A percentile compares a stretch with the other conserved stretches of the same genome.
These are phyloP conservation scores for Octodonta nipae DNA, from an alignment of 2,888 invertebrate species.

Conservation along the genomic window DNA sequence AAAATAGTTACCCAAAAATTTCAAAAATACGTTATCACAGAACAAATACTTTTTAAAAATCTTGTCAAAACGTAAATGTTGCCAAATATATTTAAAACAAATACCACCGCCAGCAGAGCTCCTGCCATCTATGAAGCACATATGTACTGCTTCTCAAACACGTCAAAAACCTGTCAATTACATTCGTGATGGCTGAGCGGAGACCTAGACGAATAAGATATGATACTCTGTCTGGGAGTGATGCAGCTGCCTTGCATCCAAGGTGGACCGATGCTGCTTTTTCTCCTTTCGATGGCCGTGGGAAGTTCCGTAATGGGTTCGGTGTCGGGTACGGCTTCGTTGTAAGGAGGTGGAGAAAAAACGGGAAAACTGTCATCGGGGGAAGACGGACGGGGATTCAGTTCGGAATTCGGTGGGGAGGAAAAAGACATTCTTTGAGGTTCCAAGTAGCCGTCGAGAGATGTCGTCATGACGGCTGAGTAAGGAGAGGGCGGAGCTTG, in stretches of 20 bases:
- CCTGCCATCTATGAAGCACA: too few relatives aligned
- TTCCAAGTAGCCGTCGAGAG: conserved; percentile 74
- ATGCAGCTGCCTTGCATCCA: conserved; percentile 40
- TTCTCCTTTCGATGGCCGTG: conserved; percentile 19
- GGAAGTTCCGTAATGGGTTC: conserved; percentile 29
- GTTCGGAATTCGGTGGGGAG: conserved; percentile 62
- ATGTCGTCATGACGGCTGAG: conserved; percentile 71
- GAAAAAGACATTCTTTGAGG: conserved; percentile 70
- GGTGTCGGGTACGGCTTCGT: conserved; percentile 1
- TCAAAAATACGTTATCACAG: too few relatives aligned
- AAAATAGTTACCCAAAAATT: too few relatives aligned
- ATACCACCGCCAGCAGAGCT: too few relatives aligned
- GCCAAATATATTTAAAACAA: too few relatives aligned
- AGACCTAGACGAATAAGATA: conserved; percentile 63
- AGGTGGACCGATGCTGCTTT: conserved; percentile 39
- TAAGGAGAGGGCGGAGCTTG: conserved; percentile 60
- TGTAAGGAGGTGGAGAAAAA: conserved; percentile 66
- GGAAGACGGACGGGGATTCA: conserved; percentile 47
- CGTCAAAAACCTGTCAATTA: too few relatives aligned
- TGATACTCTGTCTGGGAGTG: conserved; percentile 58
- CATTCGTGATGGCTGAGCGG: conserved; percentile 80
- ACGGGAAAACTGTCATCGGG: conserved; percentile 76
- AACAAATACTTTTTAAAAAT: too few relatives aligned
- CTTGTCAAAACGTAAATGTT: too few relatives aligned
- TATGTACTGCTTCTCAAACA: too few relatives aligned